These are phyloP conservation scores for Brenthis ino DNA, from an alignment of 2,888 invertebrate species.

Conservation along the genomic window DNA sequence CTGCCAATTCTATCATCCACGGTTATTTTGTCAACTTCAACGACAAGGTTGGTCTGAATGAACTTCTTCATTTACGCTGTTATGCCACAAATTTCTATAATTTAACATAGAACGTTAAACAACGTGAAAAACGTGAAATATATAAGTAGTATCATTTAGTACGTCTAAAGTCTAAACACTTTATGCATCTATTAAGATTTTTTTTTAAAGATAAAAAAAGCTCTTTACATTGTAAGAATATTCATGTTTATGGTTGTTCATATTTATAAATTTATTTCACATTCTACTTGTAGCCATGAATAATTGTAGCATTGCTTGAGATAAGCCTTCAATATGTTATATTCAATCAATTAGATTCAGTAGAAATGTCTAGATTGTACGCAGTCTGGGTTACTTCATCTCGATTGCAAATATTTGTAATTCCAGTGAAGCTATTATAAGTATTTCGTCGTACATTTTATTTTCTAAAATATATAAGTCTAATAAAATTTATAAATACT, in stretches of 20 bases:
- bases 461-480: too few species aligned
- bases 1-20: constrained; percentile 58
- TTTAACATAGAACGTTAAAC: too few species aligned
- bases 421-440: neutral
- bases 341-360: constrained; percentile 34
- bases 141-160: too few species aligned
- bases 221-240: too few species aligned
- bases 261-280: neutral
- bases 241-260: neutral
- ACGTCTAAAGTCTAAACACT: too few species aligned
- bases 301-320: constrained; percentile 9
- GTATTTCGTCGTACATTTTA: too few species aligned
- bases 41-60: constrained; percentile 65
- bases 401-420: constrained; percentile 31
- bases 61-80: constrained; percentile 41
- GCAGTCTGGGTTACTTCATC: constrained; percentile 53
- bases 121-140: too few species aligned
- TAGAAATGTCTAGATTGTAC: constrained; percentile 44
- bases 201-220: too few species aligned
- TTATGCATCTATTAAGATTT: too few species aligned
- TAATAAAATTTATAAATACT: too few species aligned
- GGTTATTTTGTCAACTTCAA: constrained; percentile 64
- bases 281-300: constrained; percentile 4
- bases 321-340: constrained; percentile 30
- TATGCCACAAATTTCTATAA: neutral